Base-by-base conservation (phyloP, 2,113 vertebrate genomes). In the Leuciscus idus region DNA sequence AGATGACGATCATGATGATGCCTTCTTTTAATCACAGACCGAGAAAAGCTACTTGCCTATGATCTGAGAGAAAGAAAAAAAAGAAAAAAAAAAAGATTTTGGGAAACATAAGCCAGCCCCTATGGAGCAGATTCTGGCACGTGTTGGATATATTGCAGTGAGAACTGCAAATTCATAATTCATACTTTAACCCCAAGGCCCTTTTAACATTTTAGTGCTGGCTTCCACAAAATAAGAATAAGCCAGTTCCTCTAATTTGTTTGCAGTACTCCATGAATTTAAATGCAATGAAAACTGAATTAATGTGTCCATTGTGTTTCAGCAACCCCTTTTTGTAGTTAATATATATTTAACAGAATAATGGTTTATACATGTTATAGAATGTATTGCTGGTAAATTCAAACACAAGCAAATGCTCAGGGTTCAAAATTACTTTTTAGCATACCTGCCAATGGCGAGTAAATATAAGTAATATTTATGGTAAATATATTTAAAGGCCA, bases 1-100 rank as follows among this genome's bases (percentile, higher is more conserved):
- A 90, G 90, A 90, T 86, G 88, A 90, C 87, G 80, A 57, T 8
- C 11, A 80, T 84, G 21, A 55, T 86, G 43, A 87, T 90, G 89
- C 88, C 89, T 88, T 59, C 86, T 87, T 83, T 88, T 75, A 64
- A 81, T 50, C 33, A 30, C 74, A 61, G 62, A 48, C 39, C 39
- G 48, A 59, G 85, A 87, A 7, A 50, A 55, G 19, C 33, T 59
- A 73, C 62, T 68, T 73, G 81, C 46, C 28, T 28, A 4, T 73
- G 30, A 59, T 73, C 23, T 82, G 36, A 61, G 26, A 33, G 62
- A 36, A 12, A 33, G 62, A 36, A 30, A 78, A 50, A 30, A 21
- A 46, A 7, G 72, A 36, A 7, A 30, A 83, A 50, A 33, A 26
- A 46, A 7, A 80, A 4, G 33, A 13, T 21, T 17, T 23, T 52